These are phyloP conservation scores for Indicator maculatus DNA, from an alignment of 2,113 vertebrate species.

Conservation along the genomic window DNA sequence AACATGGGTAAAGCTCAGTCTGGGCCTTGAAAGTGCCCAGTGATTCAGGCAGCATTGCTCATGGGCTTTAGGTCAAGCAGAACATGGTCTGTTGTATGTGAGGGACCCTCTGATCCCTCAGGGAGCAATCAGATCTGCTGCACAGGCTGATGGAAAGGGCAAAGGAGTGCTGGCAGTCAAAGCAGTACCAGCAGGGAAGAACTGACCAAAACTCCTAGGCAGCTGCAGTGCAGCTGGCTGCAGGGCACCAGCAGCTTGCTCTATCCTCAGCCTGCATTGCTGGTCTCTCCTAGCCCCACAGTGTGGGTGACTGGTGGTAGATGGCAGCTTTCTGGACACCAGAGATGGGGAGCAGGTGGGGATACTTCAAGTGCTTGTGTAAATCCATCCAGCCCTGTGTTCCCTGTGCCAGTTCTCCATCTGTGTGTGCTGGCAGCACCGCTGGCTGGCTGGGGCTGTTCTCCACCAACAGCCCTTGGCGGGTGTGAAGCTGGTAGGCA, in stretches of 20 bases:
- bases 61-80: not conserved
- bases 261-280: accelerated
- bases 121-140: not conserved
- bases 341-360: not conserved
- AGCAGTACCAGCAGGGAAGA: not conserved
- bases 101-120: not conserved
- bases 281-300: not conserved
- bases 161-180: not conserved
- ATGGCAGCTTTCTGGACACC: not conserved
- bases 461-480: not conserved
- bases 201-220: not conserved
- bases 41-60: not conserved
- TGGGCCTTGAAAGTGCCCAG: not conserved
- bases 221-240: not conserved
- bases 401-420: not conserved
- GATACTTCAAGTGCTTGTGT: accelerated
- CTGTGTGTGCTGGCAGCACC: not conserved
- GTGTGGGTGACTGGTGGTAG: not conserved
- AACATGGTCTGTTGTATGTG: accelerated
- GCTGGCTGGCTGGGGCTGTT: not conserved
- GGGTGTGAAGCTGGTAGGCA: not conserved
- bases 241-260: not conserved
- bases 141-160: not conserved
- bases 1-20: not conserved
- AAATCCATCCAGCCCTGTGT: not conserved